A percentile compares a stretch with the other conserved stretches of the same genome.
phyloP scores from a whole-genome alignment of 2,888 invertebrate genomes.

The Sinotaia quadrata region DNA sequence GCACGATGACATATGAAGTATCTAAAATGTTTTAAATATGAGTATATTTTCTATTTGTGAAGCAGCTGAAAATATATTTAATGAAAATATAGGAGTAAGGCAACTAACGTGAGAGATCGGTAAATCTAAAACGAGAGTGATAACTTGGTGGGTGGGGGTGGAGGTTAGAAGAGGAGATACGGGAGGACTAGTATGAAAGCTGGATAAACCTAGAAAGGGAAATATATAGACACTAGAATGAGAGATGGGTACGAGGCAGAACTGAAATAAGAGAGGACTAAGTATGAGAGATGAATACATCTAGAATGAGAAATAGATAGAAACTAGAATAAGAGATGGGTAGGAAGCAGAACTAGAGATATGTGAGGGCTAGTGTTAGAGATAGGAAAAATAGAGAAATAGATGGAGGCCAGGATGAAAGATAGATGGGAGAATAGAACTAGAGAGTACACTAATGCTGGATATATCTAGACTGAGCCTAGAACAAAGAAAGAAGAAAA shows the following conservation, averaged over 20 bases:
- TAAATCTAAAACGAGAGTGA: not conserved
- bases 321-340: not conserved
- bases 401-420: not conserved
- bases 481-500: not conserved
- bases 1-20: too few species aligned
- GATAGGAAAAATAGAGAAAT: not conserved
- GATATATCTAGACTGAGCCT: not conserved
- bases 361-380: not conserved
- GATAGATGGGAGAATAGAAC: slow-evolving; percentile 8
- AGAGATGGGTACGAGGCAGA: not conserved
- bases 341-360: not conserved
- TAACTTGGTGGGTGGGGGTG: not conserved
- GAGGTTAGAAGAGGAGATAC: not conserved
- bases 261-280: not conserved
- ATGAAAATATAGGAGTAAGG: too few species aligned
- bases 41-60: too few species aligned
- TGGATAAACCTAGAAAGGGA: not conserved
- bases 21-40: too few species aligned
- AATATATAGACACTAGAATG: not conserved
- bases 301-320: not conserved
- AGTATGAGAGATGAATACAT: not conserved
- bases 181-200: not conserved
- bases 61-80: too few species aligned
- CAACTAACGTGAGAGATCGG: too few species aligned
- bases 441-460: too few species aligned